Evolutionary conservation across 2,113 vertebrate species (phyloP).

Genomic region (Ellobius talpinus): DNA sequence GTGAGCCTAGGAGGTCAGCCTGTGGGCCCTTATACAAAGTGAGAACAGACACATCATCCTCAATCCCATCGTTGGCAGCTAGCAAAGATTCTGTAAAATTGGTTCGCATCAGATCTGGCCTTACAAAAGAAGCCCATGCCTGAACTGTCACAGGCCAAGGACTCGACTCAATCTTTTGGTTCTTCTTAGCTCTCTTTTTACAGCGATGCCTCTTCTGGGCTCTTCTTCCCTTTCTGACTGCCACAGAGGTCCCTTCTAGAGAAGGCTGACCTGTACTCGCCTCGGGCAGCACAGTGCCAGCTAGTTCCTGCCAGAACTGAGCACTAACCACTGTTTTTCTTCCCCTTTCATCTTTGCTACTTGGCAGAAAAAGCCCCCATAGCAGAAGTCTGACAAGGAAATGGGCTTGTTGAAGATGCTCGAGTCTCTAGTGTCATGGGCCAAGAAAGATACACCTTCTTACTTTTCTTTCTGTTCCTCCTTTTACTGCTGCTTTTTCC

Average conservation of each 20-base stretch:
- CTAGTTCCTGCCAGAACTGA: neutral
- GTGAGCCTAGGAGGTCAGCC: neutral
- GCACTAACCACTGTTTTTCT: neutral
- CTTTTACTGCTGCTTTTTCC: slow-evolving; percentile 31
- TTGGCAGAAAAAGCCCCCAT: neutral
- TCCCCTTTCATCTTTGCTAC: fast-evolving
- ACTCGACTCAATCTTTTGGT: neutral
- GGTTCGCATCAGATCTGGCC: neutral
- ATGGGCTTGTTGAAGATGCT: neutral
- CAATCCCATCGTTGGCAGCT: neutral
- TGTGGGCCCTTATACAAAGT: neutral
- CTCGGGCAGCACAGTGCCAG: neutral
- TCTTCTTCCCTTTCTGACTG: neutral
- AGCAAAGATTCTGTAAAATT: neutral
- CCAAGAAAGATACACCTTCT: neutral
- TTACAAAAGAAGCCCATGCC: neutral
- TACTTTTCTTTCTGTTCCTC: slow-evolving; percentile 23
- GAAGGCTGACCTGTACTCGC: neutral
- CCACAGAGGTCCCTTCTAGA: neutral
- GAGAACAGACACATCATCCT: neutral
- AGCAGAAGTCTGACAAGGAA: neutral
- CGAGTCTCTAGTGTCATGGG: neutral
- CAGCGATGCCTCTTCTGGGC: neutral
- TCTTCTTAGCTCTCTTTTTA: neutral
- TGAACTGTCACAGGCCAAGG: slow-evolving; percentile 53